Conservation (phyloP, 2,113 vertebrate genomes). For the Cebidichthys violaceus region DNA sequence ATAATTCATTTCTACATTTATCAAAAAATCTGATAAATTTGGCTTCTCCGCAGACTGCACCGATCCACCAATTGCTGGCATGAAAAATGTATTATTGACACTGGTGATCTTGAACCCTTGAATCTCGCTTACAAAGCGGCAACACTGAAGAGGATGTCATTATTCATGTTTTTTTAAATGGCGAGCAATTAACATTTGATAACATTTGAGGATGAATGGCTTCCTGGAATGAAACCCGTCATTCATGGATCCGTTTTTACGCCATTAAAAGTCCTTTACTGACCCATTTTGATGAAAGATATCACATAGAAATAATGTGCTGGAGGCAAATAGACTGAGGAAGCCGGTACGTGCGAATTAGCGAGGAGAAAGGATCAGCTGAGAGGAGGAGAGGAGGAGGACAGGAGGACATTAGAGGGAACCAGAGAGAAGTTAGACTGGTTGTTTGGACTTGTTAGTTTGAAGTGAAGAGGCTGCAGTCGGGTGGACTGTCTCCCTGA, state of each 20-base stretch:
- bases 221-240: slow-evolving; percentile 49
- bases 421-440: slow-evolving; percentile 58
- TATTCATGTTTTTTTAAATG: slow-evolving; percentile 45
- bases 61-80: slow-evolving; percentile 3
- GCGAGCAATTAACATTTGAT: slow-evolving; percentile 57
- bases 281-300: slow-evolving; percentile 53
- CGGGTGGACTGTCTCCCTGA: slow-evolving; percentile 65
- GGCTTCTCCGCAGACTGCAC: neutral
- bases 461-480: slow-evolving; percentile 72
- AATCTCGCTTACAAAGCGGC: slow-evolving; percentile 36
- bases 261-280: slow-evolving; percentile 40
- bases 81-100: slow-evolving; percentile 37
- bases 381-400: slow-evolving; percentile 30
- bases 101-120: slow-evolving; percentile 47
- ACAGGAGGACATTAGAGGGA: slow-evolving; percentile 37
- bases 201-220: slow-evolving; percentile 54
- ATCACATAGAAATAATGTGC: slow-evolving; percentile 27
- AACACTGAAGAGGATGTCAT: slow-evolving; percentile 49
- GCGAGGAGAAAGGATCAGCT: slow-evolving; percentile 4
- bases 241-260: slow-evolving; percentile 50
- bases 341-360: slow-evolving; percentile 53
- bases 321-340: slow-evolving; percentile 14
- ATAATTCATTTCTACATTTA: neutral
- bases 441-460: slow-evolving; percentile 72
- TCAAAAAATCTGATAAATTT: neutral